Evolutionary conservation across 2,888 invertebrate species (phyloP), one percentile per base, ranked within the genome.

Genomic region (Diarsia rubi): DNA sequence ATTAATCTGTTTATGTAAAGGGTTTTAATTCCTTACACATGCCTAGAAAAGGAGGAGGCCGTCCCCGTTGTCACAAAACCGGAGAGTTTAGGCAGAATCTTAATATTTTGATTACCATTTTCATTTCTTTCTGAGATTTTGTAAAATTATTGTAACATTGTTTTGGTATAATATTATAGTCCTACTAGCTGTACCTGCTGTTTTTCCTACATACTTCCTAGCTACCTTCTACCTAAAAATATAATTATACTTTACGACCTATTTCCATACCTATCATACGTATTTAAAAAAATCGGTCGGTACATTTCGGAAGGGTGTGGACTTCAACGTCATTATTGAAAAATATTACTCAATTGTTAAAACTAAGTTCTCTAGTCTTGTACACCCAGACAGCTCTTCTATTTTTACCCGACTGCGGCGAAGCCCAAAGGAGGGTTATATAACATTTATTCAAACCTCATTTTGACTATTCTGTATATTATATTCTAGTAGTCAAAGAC

Each of bases 401-500:
- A n/a, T n/a, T n/a, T n/a, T n/a, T n/a, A n/a, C n/a, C n/a, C n/a
- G n/a, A n/a, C n/a, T n/a, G n/a, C n/a, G n/a, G n/a, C n/a, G n/a
- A n/a, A n/a, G n/a, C n/a, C n/a, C n/a, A n/a, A n/a, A n/a, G n/a
- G n/a, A n/a, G n/a, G n/a, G n/a, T n/a, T n/a, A n/a, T n/a, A 54
- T 1, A 6, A n/a, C 1, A 59, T 60, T 52, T n/a, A 52, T 54
- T 63, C 12, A 21, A 37, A 19, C 37, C 49, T 64, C 12, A 60
- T 52, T 60, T 49, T 64, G 44, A 59, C 14, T 12, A 45, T 37
- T 27, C 3, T 31, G 16, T 31, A 8, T 27, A 24, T 47, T 27
- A 24, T 47, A 49, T 44, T 44, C 21, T 44, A 49, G 42, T n/a
- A 77, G 47, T 69, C 65, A 72, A 57, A 71, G 47, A 77, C 24